A percentile compares a stretch with the other conserved stretches of the same genome.
Conservation (phyloP, 1,140 invertebrate genomes). For the Drosophila malerkotliana region DNA sequence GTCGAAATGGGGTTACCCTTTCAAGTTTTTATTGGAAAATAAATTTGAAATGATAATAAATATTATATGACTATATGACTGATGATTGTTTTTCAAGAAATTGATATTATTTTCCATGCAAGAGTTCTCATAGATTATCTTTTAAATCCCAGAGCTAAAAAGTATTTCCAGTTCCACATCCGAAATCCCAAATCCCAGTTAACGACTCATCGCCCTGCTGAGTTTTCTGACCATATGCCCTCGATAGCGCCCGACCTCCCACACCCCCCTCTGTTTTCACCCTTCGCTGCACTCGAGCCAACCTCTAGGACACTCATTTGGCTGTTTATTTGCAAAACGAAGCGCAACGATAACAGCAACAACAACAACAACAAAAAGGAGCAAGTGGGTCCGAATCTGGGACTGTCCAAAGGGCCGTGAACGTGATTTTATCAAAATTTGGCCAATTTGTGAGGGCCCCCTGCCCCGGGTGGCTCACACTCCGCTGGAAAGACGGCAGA, state of each 20-base stretch:
- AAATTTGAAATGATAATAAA: too few relatives aligned
- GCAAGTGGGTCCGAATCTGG: constrained; percentile 58
- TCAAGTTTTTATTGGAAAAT: background rate
- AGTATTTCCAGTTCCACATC: background rate
- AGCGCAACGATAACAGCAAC: constrained; percentile 75
- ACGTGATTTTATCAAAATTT: constrained; percentile 76
- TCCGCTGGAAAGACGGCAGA: background rate
- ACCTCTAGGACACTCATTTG: constrained; percentile 77
- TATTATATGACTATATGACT: too few relatives aligned
- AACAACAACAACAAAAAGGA: constrained; percentile 51
- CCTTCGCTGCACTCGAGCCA: constrained; percentile 35
- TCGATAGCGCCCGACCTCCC: background rate
- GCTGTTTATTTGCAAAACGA: constrained; percentile 80
- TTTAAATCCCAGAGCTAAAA: background rate
- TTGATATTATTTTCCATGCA: too few relatives aligned
- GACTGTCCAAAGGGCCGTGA: constrained; percentile 41
- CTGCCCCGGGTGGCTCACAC: background rate
- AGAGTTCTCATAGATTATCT: constrained; percentile 3
- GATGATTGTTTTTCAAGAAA: too few relatives aligned
- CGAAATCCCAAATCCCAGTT: constrained; percentile 26
- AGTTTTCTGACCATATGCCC: constrained; percentile 50
- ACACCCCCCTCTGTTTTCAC: background rate
- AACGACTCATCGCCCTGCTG: constrained; percentile 38
- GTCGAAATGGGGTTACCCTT: background rate
- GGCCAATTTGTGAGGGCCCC: constrained; percentile 58